These are phyloP conservation scores for Ptiloglossa arizonensis DNA, from an alignment of 1,140 invertebrate genomes.

Conservation along the genomic window DNA sequence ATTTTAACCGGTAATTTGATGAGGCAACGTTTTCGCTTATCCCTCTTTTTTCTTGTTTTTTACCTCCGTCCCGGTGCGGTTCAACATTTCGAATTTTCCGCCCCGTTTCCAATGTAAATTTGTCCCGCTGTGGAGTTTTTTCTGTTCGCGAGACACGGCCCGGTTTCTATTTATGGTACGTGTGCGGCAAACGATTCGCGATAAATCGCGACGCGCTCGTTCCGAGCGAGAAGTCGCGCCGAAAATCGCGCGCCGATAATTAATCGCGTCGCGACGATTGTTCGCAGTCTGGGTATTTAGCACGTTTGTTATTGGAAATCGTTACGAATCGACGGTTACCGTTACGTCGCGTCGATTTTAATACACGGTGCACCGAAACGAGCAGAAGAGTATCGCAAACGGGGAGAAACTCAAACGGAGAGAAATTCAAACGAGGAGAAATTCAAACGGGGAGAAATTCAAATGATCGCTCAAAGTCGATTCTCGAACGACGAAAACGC, in stretches of 20 bases:
- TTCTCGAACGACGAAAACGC: no score
- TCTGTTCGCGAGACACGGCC: not conserved
- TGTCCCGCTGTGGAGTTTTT: not conserved
- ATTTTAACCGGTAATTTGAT: slow-evolving; percentile 24
- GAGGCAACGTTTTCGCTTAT: not conserved
- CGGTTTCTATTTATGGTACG: slow-evolving; percentile 21
- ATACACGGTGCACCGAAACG: no score
- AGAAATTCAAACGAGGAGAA: no score
- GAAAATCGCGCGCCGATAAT: slow-evolving; percentile 23
- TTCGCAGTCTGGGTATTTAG: slow-evolving; percentile 7
- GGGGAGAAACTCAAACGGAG: no score
- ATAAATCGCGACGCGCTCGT: slow-evolving; percentile 13
- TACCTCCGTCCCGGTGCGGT: not conserved
- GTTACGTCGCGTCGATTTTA: not conserved
- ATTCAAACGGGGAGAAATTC: no score
- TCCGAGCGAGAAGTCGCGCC: not conserved
- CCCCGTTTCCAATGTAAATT: slow-evolving; percentile 23
- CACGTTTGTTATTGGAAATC: slow-evolving; percentile 2
- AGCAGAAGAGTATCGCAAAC: no score
- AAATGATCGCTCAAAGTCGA: no score
- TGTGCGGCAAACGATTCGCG: not conserved
- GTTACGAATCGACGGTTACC: not conserved
- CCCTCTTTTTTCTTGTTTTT: not conserved
- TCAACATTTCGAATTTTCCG: not conserved
- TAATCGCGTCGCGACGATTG: slow-evolving; percentile 17